Conservation (phyloP, 1,140 invertebrate species). For the Augochlora pura region DNA sequence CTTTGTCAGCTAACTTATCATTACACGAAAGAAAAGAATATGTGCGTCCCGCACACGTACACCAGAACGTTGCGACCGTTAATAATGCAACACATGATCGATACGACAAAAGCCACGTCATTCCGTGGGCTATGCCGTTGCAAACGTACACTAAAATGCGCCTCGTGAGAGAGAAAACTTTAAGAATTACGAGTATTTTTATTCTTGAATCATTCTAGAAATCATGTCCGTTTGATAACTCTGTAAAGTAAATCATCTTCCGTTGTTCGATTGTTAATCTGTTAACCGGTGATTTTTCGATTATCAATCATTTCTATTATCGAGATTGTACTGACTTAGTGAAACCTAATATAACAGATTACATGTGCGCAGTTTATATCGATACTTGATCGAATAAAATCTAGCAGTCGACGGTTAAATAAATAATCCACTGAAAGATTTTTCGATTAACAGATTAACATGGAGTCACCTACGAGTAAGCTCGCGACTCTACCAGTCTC, state of each 20-base stretch:
- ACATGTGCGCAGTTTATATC: too few relatives aligned
- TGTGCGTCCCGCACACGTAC: background rate
- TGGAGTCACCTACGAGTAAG: background rate
- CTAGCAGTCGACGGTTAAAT: too few relatives aligned
- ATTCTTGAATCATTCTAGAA: conserved; percentile 1
- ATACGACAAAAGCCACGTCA: conserved; percentile 1
- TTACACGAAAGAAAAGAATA: conserved; percentile 3
- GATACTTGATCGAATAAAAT: too few relatives aligned
- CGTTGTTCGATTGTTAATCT: background rate
- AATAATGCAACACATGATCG: conserved; percentile 19
- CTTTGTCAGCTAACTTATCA: background rate
- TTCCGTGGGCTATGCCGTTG: background rate
- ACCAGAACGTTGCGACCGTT: background rate
- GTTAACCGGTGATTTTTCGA: too few relatives aligned
- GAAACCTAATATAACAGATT: too few relatives aligned
- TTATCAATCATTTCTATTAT: too few relatives aligned
- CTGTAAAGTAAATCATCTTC: background rate
- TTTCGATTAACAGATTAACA: too few relatives aligned
- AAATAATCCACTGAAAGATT: too few relatives aligned
- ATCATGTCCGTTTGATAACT: background rate
- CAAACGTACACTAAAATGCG: background rate
- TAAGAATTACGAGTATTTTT: conserved; percentile 36
- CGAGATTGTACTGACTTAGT: too few relatives aligned
- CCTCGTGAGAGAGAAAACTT: background rate
- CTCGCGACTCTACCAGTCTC: background rate